Conservation (phyloP, 2,888 invertebrate species). For the Oasisia sp. region DNA sequence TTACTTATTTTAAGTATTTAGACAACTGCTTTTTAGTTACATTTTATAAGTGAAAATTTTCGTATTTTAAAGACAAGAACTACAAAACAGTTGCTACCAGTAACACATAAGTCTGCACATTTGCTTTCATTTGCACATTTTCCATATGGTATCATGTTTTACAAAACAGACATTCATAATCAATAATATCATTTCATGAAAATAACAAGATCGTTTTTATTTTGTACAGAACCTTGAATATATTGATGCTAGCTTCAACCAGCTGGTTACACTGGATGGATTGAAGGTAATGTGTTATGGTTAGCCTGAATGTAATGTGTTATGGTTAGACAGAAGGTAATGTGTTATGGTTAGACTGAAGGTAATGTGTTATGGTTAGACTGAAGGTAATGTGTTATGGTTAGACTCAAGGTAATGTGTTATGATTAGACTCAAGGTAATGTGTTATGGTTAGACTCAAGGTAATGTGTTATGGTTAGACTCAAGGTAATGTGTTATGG, state of each 20-base stretch:
- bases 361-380: conserved; percentile 42
- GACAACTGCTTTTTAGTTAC: background rate
- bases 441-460: conserved; percentile 64
- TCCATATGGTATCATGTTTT: background rate
- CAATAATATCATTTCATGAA: background rate
- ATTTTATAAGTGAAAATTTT: background rate
- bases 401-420: no score
- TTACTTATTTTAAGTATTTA: no score
- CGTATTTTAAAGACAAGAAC: background rate
- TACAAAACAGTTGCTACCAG: background rate
- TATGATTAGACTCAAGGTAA: no score
- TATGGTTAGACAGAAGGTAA: no score
- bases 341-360: conserved; percentile 48
- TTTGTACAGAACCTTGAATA: conserved; percentile 49
- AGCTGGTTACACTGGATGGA: conserved; percentile 62
- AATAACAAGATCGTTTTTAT: background rate
- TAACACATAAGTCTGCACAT: background rate
- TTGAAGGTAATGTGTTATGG: conserved; percentile 52
- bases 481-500: no score
- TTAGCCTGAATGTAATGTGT: no score
- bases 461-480: conserved; percentile 42
- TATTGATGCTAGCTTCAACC: conserved; percentile 65
- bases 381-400: no score
- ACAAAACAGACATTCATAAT: background rate
- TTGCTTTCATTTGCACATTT: background rate